Base-by-base conservation (phyloP, 2,113 vertebrate genomes). In the Nibea albiflora region DNA sequence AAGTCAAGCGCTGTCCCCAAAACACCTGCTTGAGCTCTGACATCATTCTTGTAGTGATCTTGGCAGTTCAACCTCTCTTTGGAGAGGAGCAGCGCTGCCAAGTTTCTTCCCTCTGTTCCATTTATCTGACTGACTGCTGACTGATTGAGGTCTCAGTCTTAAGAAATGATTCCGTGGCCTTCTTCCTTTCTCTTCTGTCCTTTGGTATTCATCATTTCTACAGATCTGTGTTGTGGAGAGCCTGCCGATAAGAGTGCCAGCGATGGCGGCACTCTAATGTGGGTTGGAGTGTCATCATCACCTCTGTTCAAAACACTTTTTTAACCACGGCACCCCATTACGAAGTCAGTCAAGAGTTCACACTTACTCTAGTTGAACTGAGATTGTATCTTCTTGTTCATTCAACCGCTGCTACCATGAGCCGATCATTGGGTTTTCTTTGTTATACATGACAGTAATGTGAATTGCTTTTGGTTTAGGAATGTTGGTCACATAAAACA, bases 91-190 rank as follows among this genome's bases (percentile, higher is more conserved):
- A n/a, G 56, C 35, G 5, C 22, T 20, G 74, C 44, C 64, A 78
- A n/a, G 62, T 67, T 57, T 50, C 60, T n/a, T 15, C 63, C 26
- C 67, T 69, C 72, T 42, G 54, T 83, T 46, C 12, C 50, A 88
- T 77, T 80, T 56, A 79, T 83, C 80, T 69, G 75, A 24, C 78
- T 44, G 68, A 71, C 28, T 79, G 46, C 15, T 76, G 76, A 80
- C 72, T 83, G 80, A 86, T 74, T 77, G 73, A 78, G 77, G 76
- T 79, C 83, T 73, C 44, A 35, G 72, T 79, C 56, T 54, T 57
- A 42, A 82, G 60, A 79, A 70, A 75, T 52, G 22, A 0, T 61
- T 71, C 35, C 46, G 66, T 22, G 14, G 58, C 46, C 47, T 58
- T 53, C 14, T 68, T 53, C 31, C 71, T 49, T 56, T 63, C 62